A percentile compares a stretch with the other conserved stretches of the same genome.
Conservation (phyloP, 2,113 vertebrate genomes). For the Cephalopholis sonnerati region DNA sequence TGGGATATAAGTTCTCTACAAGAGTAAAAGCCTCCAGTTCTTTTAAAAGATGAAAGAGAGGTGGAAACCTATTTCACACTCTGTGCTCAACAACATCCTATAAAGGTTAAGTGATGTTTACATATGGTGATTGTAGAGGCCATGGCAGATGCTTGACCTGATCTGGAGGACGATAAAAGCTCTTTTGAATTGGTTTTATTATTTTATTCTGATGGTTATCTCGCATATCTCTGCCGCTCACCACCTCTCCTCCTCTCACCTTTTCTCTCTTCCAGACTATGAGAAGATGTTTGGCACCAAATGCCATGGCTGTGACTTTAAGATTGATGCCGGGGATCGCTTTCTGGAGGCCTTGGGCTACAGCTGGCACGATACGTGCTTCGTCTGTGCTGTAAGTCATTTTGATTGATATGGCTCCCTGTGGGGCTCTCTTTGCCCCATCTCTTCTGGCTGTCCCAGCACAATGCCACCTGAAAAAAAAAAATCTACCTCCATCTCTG, state of each 20-base stretch:
- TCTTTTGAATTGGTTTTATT: constrained; percentile 20
- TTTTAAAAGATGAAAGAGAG: constrained; percentile 49
- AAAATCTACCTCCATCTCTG: constrained; percentile 54
- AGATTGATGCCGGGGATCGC: constrained; percentile 98
- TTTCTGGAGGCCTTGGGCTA: constrained; percentile 98
- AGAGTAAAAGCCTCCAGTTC: constrained; percentile 16
- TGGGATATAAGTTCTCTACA: constrained; percentile 29
- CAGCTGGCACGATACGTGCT: constrained; percentile 99
- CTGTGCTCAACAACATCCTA: constrained; percentile 6
- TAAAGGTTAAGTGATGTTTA: constrained; percentile 54
- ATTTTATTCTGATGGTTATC: constrained; percentile 9
- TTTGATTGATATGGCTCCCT: constrained; percentile 76
- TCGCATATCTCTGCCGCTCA: neutral
- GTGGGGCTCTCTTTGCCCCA: constrained; percentile 35
- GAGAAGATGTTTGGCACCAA: constrained; percentile 99
- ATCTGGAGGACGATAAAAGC: constrained; percentile 25
- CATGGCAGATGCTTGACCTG: constrained; percentile 4
- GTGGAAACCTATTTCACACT: constrained; percentile 38
- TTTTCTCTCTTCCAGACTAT: constrained; percentile 86
- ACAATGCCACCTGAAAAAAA: constrained; percentile 58
- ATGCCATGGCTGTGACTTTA: constrained; percentile 98
- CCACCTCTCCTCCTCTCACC: neutral
- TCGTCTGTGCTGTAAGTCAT: constrained; percentile 97
- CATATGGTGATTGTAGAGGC: constrained; percentile 18
- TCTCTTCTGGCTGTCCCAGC: constrained; percentile 43